Evolutionary conservation across 2,797 vertebrate species (phyloP), one percentile per base, ranked within the genome.

Genomic region (Limnodromus scolopaceus): DNA sequence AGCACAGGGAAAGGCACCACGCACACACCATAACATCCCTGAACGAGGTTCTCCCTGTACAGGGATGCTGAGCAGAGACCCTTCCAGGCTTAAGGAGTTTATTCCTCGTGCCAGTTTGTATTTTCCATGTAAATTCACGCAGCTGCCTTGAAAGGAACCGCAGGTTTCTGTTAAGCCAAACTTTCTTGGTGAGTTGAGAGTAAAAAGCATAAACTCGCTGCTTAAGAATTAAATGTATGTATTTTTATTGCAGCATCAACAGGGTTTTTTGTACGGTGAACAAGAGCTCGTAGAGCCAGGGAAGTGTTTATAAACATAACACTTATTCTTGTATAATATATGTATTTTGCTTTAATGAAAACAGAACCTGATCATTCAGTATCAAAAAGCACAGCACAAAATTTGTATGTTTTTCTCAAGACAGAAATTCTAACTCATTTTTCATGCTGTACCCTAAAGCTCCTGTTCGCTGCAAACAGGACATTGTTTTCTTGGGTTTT

Each of bases 111-210:
- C 82, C 89, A 91, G 77, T 87, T 92, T 94, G 55, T 68, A 95
- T 93, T 97, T 96, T 84, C 85, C 77, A 70, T 51, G 75, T 82
- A 95, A 96, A 96, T 95, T 95, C 92, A 89, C 53, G 72, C 82
- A 96, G 96, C 82, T 94, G 89, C 83, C 94, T 94, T 95, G 71
- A 96, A 96, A 96, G 43, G 65, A 96, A 92, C 94, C 46, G 6
- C 74, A 93, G 93, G 84, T 74, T 96, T 89, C 89, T 89, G 58
- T 87, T 90, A 84, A 95, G 72, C 80, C 79, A 96, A 96, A 92
- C 94, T 95, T 95, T 86, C 74, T 85, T 88, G 85, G 51, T 75
- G 55, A 95, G 91, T 68, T 87, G 77, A 43, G 49, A 76, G 39
- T 32, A 93, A 92, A 97, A 83, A 17, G 64, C 69, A 85, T 48